Evolutionary conservation across 2,797 vertebrate species (phyloP), one percentile per base, ranked within the genome.

Genomic region (Coilia nasus): DNA sequence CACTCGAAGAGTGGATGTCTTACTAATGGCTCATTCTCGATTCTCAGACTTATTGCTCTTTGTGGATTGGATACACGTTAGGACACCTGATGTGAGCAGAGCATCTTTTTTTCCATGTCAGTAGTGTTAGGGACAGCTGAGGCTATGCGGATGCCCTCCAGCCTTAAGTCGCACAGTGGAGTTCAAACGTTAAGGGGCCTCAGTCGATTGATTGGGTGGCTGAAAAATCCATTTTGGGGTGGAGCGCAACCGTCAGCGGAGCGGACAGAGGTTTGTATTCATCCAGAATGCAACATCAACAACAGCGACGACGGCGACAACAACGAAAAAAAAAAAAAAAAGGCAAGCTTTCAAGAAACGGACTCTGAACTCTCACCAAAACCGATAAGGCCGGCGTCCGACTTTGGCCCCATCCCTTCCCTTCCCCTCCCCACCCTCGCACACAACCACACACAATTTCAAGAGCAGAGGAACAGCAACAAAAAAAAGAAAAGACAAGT

Each of bases 401-500:
- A 87, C 91, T 94, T 93, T 93, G 91, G 92, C 94, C 91, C 92
- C 14, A 7, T 9, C 50, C 50, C 14, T 3, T 54, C 50, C 50
- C 50, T 3, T 14, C 14, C 67, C 67, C 28, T 35, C 0, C 67
- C 67, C 28, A 41, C 5, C 35, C 35, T 2, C 35, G 88, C 84
- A 90, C 90, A 92, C 50, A 88, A 83, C 90, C 90, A 92, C 78
- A 92, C 92, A 88, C 83, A 78, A 35, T 12, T 71, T 31, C 28
- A 71, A 75, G 67, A 75, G 67, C 15, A 85, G 54, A 15, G 87
- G 90, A 93, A 89, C 92, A 90, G 67, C 15, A 85, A 71, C 5
- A 87, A 90, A 93, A 89, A 89, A 90, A 84, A 90, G 86, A 92
- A 90, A 87, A 64, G 86, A 83, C 91, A 93, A 93, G 92, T 85